A percentile compares a stretch with the other conserved stretches of the same genome.
Conservation (phyloP, 2,888 invertebrate genomes). For the Eupelmus urozonus region DNA sequence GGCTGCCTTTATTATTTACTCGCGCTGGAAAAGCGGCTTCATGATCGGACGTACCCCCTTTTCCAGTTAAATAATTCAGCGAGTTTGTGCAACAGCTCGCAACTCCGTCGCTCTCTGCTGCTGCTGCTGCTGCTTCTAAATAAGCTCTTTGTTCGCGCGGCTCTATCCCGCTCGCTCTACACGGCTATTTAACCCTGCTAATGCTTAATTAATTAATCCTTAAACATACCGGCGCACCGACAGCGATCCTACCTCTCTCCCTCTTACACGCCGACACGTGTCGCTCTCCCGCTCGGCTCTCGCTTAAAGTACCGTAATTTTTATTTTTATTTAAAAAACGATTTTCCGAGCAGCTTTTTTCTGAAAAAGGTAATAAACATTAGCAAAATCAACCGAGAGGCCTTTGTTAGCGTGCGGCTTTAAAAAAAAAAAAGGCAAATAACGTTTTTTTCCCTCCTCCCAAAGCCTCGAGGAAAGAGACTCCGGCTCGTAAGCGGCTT, state of each 20-base stretch:
- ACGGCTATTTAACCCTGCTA: neutral
- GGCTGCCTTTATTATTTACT: neutral
- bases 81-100: conserved; percentile 10
- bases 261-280: no score
- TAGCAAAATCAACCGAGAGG: neutral
- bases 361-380: no score
- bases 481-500: conserved; percentile 9
- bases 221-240: neutral
- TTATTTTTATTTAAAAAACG: neutral
- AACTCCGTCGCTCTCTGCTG: no score
- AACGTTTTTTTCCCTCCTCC: conserved; percentile 14
- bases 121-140: neutral
- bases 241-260: no score
- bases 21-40: neutral
- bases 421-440: conserved; percentile 34
- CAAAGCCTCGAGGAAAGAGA: no score
- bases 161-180: neutral
- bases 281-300: neutral
- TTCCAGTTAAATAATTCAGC: conserved; percentile 14
- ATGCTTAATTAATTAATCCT: conserved; percentile 6
- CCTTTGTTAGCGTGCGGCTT: no score
- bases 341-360: neutral
- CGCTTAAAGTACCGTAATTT: no score
- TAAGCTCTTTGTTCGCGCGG: neutral
- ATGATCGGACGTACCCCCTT: neutral